Evolutionary conservation across 1,140 invertebrate genomes (phyloP).

Genomic region (Conopomorpha cramerella): DNA sequence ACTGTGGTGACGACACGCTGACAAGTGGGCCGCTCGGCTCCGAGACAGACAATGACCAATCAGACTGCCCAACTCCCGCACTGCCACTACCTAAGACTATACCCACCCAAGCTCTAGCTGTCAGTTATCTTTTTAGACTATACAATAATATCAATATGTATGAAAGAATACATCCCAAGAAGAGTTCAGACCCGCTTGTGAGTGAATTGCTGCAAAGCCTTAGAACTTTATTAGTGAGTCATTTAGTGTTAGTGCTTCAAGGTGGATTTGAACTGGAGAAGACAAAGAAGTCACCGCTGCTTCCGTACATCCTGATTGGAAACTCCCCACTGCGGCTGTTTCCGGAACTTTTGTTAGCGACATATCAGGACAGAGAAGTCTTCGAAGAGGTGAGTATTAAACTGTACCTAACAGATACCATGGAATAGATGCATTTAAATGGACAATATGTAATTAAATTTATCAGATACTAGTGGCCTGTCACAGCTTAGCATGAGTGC

Average conservation of each 20-base stretch:
- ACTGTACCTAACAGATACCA: no score
- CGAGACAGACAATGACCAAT: slow-evolving; percentile 28
- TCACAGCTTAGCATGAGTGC: no score
- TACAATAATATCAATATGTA: slow-evolving; percentile 71
- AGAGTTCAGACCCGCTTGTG: slow-evolving; percentile 60
- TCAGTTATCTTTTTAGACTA: slow-evolving; percentile 68
- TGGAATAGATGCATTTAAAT: no score
- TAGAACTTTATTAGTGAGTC: slow-evolving; percentile 42
- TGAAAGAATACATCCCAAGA: slow-evolving; percentile 76
- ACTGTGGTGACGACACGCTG: slow-evolving; percentile 32
- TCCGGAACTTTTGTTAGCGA: slow-evolving; percentile 41
- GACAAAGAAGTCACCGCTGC: slow-evolving; percentile 38
- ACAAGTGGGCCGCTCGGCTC: slow-evolving; percentile 28
- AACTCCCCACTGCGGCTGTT: slow-evolving; percentile 44
- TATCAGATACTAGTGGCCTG: no score
- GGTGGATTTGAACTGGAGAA: slow-evolving; percentile 34
- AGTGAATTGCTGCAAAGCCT: slow-evolving; percentile 48
- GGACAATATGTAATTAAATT: no score
- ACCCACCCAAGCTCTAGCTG: slow-evolving; percentile 46
- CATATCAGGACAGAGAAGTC: slow-evolving; percentile 37
- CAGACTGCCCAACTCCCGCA: slow-evolving; percentile 33
- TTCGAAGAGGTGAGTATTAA: slow-evolving; percentile 49
- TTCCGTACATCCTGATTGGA: slow-evolving; percentile 42
- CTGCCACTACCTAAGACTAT: slow-evolving; percentile 36
- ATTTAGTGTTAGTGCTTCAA: slow-evolving; percentile 46